These are phyloP conservation scores for Pterois miles DNA, from an alignment of 2,797 vertebrate genomes.

Conservation along the genomic window DNA sequence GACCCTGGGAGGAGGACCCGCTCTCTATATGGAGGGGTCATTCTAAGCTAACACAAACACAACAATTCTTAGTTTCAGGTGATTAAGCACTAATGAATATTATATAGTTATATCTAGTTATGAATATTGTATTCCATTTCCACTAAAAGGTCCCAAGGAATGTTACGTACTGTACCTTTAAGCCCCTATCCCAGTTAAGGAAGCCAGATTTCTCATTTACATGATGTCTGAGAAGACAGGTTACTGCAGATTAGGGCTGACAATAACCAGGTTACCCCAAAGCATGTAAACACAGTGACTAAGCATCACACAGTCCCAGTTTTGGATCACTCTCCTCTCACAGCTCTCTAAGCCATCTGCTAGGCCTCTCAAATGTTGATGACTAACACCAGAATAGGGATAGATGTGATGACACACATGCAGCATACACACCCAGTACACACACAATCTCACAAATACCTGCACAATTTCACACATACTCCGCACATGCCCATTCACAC, in stretches of 20 bases:
- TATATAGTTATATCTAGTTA: too few relatives aligned
- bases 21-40: too few relatives aligned
- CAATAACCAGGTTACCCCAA: background rate
- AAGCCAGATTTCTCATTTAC: background rate
- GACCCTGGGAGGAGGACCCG: too few relatives aligned
- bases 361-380: conserved; percentile 5
- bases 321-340: background rate
- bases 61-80: too few relatives aligned
- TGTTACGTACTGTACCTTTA: too few relatives aligned
- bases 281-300: background rate
- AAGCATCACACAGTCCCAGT: background rate
- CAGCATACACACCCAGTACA: background rate
- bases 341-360: background rate
- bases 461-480: background rate
- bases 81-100: too few relatives aligned
- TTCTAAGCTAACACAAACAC: too few relatives aligned
- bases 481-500: background rate
- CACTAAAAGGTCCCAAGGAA: too few relatives aligned
- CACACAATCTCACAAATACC: background rate
- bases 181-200: background rate
- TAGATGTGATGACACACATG: background rate
- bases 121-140: too few relatives aligned
- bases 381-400: conserved; percentile 1
- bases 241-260: background rate
- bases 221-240: background rate